Percentiles rank a stretch among this genome's conserved stretches.
Evolutionary conservation across 2,113 vertebrate genomes (phyloP).

Genomic region (Platysternon megacephalum): DNA sequence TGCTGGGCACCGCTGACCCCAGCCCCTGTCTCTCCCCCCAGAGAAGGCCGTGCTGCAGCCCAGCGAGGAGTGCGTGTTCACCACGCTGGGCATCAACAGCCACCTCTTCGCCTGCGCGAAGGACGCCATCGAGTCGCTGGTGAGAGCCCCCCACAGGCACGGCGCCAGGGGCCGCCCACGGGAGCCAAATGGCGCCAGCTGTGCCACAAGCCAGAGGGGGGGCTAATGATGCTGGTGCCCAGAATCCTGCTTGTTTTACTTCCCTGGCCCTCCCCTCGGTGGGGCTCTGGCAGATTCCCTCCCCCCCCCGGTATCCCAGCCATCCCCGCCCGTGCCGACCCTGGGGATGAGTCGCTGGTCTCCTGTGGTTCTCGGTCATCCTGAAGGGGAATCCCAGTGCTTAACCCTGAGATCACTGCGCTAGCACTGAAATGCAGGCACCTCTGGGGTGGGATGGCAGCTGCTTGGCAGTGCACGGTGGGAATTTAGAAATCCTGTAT

Average conservation of each 20-base stretch:
- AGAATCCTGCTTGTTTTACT: neutral
- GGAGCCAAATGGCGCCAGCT: neutral
- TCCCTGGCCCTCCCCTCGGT: neutral
- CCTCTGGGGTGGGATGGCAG: neutral
- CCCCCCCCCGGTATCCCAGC: no score
- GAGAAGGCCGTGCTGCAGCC: conserved; percentile 94
- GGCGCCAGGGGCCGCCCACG: rapidly evolving
- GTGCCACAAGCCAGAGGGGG: neutral
- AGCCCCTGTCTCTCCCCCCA: conserved; percentile 53
- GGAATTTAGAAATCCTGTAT: neutral
- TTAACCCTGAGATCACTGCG: neutral
- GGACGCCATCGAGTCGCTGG: conserved; percentile 89
- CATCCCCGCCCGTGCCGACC: no score
- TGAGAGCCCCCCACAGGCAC: conserved; percentile 65
- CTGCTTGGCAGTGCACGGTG: neutral
- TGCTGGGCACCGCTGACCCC: neutral
- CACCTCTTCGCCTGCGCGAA: conserved; percentile 95
- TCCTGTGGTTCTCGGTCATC: neutral
- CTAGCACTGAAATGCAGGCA: neutral
- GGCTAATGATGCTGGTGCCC: neutral
- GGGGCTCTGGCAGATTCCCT: neutral
- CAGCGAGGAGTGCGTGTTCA: conserved; percentile 96
- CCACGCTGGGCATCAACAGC: conserved; percentile 96
- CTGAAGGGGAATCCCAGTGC: neutral
- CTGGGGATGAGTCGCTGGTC: neutral